phyloP scores from a whole-genome alignment of 1,140 invertebrate genomes.

The Scaptodrosophila lebanonensis region DNA sequence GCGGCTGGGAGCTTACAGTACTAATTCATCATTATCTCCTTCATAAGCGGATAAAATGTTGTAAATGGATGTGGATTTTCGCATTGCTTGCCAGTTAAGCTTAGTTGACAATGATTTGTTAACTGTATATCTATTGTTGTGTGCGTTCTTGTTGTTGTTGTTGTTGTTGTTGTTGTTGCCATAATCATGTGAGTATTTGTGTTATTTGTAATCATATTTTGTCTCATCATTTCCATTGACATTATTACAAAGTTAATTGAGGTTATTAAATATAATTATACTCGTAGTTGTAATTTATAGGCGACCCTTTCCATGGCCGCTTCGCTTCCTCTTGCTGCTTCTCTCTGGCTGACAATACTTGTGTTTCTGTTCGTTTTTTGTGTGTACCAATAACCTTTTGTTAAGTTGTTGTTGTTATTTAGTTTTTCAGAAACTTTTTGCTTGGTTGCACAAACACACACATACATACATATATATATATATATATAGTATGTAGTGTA shows the following conservation, averaged over 20 bases:
- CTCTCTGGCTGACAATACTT: conserved; percentile 42
- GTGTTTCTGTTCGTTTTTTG: conserved; percentile 37
- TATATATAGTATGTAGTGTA: background rate
- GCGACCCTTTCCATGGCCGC: conserved; percentile 62
- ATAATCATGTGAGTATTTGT: conserved; percentile 31
- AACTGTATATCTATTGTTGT: background rate
- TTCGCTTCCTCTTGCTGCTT: conserved; percentile 18
- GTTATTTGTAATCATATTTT: conserved; percentile 63
- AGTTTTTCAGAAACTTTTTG: conserved; percentile 55
- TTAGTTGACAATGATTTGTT: background rate
- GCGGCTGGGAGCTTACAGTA: conserved; percentile 23
- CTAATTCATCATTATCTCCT: conserved; percentile 53
- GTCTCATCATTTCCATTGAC: conserved; percentile 74
- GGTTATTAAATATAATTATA: conserved; percentile 73
- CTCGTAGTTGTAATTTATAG: conserved; percentile 73
- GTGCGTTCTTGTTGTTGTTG: background rate
- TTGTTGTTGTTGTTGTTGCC: background rate
- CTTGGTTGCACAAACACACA: conserved; percentile 39
- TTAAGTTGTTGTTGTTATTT: conserved; percentile 39
- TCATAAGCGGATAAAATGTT: conserved; percentile 44
- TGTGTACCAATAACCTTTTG: conserved; percentile 29
- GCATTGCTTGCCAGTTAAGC: conserved; percentile 5
- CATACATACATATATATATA: conserved; percentile 1
- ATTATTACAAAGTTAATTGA: conserved; percentile 74
- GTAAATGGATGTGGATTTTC: conserved; percentile 28